Base-by-base conservation (phyloP, 1,140 invertebrate species). In the Anthonomus grandis region DNA sequence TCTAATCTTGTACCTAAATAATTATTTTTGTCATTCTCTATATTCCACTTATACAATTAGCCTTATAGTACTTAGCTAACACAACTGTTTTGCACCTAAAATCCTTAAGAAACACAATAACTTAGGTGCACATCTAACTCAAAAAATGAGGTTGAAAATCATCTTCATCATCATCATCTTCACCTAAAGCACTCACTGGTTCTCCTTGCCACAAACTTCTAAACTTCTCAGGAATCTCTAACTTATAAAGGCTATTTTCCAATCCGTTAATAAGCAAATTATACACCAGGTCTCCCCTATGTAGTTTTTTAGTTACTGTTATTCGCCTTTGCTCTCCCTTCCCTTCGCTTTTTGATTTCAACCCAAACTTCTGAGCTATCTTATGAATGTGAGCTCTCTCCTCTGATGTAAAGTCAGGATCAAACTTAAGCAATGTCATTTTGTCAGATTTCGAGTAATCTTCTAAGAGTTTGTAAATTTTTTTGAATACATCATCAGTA, bases 311-410 rank as follows among this genome's bases (percentile, higher is more conserved):
- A 13, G 52, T 64, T 8, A 64, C 34, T 9, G 63, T 64, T 22
- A 64, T 62, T 27, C 63, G 47, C 23, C 63, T 62, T 5, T 51
- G 12, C 2, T 62, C 53, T 10, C 57, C 57, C 9, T 61, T 58
- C 1, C 63, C 63, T 47, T 64, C 63, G 22, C 63, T 64, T 48
- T 64, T 64, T 6, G 59, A 62, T 50, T 57, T 64, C 24, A 64
- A 41, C 12, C 60, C 47, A 39, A 59, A 59, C 19, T 61, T 62
- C 13, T 25, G 13, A 4, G 63, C 63, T 13, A 60, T 62, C 34
- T 63, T 56, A 42, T 64, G 63, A 41, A 64, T 64, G 4, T 59
- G 59, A 10, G 59, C 63, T 17, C 63, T 25, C 54, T 64, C 63
- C 12, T 61, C 57, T 22, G 59, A 53, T 2, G 59, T 59, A 37